Evolutionary conservation across 2,113 vertebrate genomes (phyloP), one percentile per base, ranked within the genome.

Genomic region (Piprites chloris): DNA sequence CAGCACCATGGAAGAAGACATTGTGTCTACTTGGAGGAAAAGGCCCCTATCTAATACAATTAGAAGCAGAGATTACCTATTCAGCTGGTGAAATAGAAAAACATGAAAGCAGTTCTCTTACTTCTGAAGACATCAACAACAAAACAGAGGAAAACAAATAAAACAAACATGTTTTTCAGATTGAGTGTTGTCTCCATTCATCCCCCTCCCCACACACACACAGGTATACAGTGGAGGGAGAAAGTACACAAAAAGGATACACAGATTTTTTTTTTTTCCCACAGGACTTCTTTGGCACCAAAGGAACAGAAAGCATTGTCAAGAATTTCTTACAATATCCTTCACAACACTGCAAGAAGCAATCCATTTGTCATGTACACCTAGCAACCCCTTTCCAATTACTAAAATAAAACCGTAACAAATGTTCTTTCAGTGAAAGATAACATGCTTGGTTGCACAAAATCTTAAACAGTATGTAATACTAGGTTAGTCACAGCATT

Each of bases 361-460:
- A 82, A 84, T 62, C 28, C 17, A 68, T 85, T 91, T 89, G 41
- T 59, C 58, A 46, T 1, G 11, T 79, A 76, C 15, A 49, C 50
- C 30, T 72, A 89, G 62, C 58, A 91, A 65, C 3, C 13, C 26
- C 32, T 53, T 66, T 16, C 66, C 85, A 21, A 62, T 69, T 53
- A 69, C 62, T 58, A 73, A 94, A 85, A 93, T 49, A 87, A 66
- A 94, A 85, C 14, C 22, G 41, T n/a, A 79, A 37, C 41, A 73
- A 90, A 81, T 6, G 41, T 47, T 68, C 30, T 61, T 94, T 69
- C 27, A 28, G 62, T 65, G 16, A 47, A 69, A 87, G 63, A 35
- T 53, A 83, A 78, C 28, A 49, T 6, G 35, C 66, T 61, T 61
- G 77, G 46, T 80, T 82, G 74, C 66, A 50, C 52, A 79, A 95